Evolutionary conservation across 2,113 vertebrate species (phyloP).

Genomic region (Noturus placidus): DNA sequence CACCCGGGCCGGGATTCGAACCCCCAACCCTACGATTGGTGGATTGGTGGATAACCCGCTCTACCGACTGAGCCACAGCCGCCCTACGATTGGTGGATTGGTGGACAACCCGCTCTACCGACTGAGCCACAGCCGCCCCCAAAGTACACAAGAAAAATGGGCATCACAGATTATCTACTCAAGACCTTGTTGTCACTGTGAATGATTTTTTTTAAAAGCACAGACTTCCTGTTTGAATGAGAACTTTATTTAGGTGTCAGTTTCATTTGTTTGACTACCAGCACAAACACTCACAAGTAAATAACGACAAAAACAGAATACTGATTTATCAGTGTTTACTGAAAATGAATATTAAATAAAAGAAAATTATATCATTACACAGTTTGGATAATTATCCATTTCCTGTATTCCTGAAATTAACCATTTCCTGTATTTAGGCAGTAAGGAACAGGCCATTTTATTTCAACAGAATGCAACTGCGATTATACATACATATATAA

Average conservation of each 20-base stretch:
- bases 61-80: no score
- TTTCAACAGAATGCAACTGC: conserved; percentile 56
- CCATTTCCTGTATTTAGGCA: conserved; percentile 64
- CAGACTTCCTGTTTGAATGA: neutral
- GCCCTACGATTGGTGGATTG: no score
- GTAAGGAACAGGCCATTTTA: conserved; percentile 67
- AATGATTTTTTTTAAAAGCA: neutral
- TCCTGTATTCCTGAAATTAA: no score
- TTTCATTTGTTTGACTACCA: neutral
- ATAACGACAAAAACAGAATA: conserved; percentile 20
- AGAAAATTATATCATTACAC: conserved; percentile 70
- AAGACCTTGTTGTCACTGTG: neutral
- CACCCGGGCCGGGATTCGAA: no score
- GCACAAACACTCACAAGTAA: neutral
- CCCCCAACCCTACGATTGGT: no score
- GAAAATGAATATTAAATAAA: conserved; percentile 81
- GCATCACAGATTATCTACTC: conserved; percentile 14
- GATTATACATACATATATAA: conserved; percentile 54
- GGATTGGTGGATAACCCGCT: no score
- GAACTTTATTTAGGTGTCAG: neutral
- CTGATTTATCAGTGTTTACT: conserved; percentile 63
- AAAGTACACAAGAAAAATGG: conserved; percentile 4
- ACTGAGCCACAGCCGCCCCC: no score
- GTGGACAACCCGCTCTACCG: no score
- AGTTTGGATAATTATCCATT: conserved; percentile 71